These are phyloP conservation scores for Petrocephalus sullivani DNA, from an alignment of 2,797 vertebrate species.

Conservation along the genomic window DNA sequence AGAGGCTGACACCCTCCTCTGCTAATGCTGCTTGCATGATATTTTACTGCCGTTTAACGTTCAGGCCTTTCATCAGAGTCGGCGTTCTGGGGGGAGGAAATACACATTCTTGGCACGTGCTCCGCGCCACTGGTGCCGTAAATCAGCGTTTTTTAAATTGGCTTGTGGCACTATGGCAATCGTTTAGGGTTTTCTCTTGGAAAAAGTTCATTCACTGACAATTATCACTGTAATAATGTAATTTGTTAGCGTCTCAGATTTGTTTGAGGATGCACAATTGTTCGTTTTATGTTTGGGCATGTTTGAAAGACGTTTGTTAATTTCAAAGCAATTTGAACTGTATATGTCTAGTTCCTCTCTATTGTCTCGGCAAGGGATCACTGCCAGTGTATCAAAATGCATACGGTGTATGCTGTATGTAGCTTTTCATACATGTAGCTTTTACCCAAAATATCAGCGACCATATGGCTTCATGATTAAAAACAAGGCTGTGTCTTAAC, in stretches of 20 bases:
- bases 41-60: neutral
- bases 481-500: constrained; percentile 12
- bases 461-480: constrained; percentile 7
- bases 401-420: too few relatives aligned
- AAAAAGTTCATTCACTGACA: neutral
- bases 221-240: neutral
- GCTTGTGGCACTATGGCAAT: neutral
- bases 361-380: neutral
- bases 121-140: neutral
- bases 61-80: neutral
- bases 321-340: neutral
- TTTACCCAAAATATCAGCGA: neutral
- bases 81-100: neutral
- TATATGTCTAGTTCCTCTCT: neutral
- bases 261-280: neutral
- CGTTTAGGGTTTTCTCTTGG: neutral
- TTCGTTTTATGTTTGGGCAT: neutral
- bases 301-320: neutral
- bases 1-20: neutral
- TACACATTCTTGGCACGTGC: neutral
- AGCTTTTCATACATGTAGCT: neutral
- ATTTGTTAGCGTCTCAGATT: neutral
- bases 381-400: neutral
- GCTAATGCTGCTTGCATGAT: neutral
- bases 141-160: neutral